Evolutionary conservation across 2,797 vertebrate genomes (phyloP).

Genomic region (Phalloptychus januarius): DNA sequence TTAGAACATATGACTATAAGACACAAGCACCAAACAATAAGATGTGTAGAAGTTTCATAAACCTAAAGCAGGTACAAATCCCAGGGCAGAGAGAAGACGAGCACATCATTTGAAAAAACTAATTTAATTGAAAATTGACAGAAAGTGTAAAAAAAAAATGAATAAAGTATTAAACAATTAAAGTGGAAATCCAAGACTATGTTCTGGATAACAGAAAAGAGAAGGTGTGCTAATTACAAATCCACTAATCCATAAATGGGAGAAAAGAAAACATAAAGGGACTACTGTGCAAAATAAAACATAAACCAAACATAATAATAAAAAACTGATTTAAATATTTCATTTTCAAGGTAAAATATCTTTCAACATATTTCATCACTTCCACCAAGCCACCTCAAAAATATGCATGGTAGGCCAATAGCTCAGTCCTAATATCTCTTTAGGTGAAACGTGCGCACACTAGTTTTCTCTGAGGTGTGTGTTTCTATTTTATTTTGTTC

Average conservation of each 20-base stretch:
- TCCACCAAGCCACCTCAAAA: not conserved
- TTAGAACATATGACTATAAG: not conserved
- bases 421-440: not conserved
- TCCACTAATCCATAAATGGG: not conserved
- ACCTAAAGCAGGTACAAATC: not conserved
- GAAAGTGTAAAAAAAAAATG: not conserved
- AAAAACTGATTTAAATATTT: not conserved
- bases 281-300: not conserved
- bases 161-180: not conserved
- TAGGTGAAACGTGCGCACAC: not conserved
- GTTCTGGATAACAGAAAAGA: not conserved
- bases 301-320: not conserved
- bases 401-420: not conserved
- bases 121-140: not conserved
- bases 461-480: not conserved
- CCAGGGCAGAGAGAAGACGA: not conserved
- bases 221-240: not conserved
- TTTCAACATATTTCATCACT: not conserved
- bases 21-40: not conserved
- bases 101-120: not conserved
- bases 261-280: not conserved
- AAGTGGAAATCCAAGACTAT: not conserved
- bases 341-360: not conserved
- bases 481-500: not conserved
- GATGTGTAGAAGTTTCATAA: not conserved